Conservation (phyloP, 2,888 invertebrate species). For the Agrochola macilenta region DNA sequence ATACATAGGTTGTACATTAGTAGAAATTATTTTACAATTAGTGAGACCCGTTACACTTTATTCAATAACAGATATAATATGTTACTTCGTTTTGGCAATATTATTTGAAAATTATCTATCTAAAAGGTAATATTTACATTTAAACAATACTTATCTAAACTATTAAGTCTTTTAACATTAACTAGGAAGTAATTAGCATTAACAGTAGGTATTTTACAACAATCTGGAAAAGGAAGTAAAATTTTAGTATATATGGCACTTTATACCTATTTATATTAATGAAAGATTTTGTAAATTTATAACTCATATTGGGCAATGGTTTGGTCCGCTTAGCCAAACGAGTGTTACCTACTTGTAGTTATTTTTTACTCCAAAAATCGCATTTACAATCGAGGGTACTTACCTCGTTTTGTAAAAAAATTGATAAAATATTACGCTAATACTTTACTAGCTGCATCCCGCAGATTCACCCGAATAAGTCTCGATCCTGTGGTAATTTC, state of each 20-base stretch:
- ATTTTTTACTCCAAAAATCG: neutral
- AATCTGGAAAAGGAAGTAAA: slow-evolving; percentile 46
- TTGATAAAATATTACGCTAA: neutral
- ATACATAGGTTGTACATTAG: slow-evolving; percentile 22
- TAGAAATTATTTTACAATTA: slow-evolving; percentile 46
- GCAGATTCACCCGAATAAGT: too few species aligned
- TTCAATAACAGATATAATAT: slow-evolving; percentile 35
- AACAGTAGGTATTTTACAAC: slow-evolving; percentile 50
- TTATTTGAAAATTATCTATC: slow-evolving; percentile 55
- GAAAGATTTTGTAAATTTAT: slow-evolving; percentile 36
- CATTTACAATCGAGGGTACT: neutral
- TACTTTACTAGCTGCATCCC: neutral
- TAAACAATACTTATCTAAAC: slow-evolving; percentile 45
- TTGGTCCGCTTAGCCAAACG: slow-evolving; percentile 69
- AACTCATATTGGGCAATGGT: slow-evolving; percentile 65
- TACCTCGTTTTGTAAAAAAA: neutral
- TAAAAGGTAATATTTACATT: slow-evolving; percentile 63
- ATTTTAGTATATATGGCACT: slow-evolving; percentile 63
- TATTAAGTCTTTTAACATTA: slow-evolving; percentile 68
- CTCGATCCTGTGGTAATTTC: too few species aligned
- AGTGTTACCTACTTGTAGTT: slow-evolving; percentile 7
- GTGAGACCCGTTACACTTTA: slow-evolving; percentile 50
- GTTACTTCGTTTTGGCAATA: slow-evolving; percentile 55
- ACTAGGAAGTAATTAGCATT: slow-evolving; percentile 42
- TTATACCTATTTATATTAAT: slow-evolving; percentile 42